Conservation (phyloP, 2,113 vertebrate species). For the Erinaceus europaeus region DNA sequence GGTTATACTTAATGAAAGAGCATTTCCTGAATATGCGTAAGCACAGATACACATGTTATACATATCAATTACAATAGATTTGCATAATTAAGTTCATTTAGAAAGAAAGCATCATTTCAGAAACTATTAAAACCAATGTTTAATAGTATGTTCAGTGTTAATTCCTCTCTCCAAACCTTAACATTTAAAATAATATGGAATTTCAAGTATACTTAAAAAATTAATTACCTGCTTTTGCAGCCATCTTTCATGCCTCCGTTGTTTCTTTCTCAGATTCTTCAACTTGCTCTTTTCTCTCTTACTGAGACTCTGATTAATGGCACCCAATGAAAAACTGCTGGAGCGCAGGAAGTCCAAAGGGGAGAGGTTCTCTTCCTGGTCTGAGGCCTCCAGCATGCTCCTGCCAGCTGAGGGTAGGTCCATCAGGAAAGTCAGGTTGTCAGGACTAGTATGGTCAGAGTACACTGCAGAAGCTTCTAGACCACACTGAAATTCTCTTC, state of each 20-base stretch:
- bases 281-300: slow-evolving; percentile 87
- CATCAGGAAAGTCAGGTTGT: slow-evolving; percentile 68
- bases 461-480: slow-evolving; percentile 74
- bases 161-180: not conserved
- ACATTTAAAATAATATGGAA: not conserved
- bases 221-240: slow-evolving; percentile 81
- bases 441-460: slow-evolving; percentile 43
- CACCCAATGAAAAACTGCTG: not conserved
- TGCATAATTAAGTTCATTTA: not conserved
- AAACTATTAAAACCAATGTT: not conserved
- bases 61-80: not conserved
- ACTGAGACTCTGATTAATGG: slow-evolving; percentile 78
- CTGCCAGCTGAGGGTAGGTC: slow-evolving; percentile 59
- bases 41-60: not conserved
- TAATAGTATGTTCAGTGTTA: not conserved
- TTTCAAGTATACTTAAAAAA: slow-evolving; percentile 5
- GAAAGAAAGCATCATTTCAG: not conserved
- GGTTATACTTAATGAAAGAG: not conserved
- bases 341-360: slow-evolving; percentile 60
- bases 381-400: slow-evolving; percentile 63
- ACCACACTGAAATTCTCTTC: slow-evolving; percentile 63
- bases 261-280: slow-evolving; percentile 88
- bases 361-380: slow-evolving; percentile 23
- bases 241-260: slow-evolving; percentile 85
- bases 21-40: slow-evolving; percentile 8